Percentiles rank a stretch among this genome's conserved stretches.
phyloP scores from a whole-genome alignment of 2,888 invertebrate species.

The Dione juno region DNA sequence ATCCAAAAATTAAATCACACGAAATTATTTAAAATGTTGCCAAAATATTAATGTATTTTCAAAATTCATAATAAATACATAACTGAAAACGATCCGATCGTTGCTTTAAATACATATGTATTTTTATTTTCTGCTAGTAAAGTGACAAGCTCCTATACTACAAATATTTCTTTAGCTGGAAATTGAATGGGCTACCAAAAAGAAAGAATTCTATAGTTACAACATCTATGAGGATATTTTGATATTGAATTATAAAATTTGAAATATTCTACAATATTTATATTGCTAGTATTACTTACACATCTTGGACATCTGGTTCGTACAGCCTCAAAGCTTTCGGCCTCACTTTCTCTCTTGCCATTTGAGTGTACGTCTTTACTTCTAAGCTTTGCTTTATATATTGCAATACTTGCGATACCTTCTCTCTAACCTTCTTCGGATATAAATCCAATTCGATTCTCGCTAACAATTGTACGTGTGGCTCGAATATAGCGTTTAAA shows the following conservation, averaged over 20 bases:
- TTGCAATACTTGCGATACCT: slow-evolving; percentile 69
- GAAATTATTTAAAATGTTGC: not conserved
- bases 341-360: slow-evolving; percentile 86
- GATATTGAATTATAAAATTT: too few species aligned
- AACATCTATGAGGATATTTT: too few species aligned
- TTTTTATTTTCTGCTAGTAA: too few species aligned
- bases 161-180: not conserved
- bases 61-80: too few species aligned
- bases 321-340: slow-evolving; percentile 92
- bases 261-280: too few species aligned
- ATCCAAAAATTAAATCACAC: too few species aligned
- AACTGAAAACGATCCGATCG: too few species aligned
- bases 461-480: slow-evolving; percentile 81
- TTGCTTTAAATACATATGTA: too few species aligned
- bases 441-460: slow-evolving; percentile 84
- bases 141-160: too few species aligned
- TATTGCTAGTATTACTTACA: slow-evolving; percentile 84
- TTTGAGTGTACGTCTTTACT: slow-evolving; percentile 82
- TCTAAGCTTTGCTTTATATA: slow-evolving; percentile 79
- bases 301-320: slow-evolving; percentile 93
- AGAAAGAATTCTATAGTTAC: too few species aligned
- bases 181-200: not conserved
- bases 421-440: slow-evolving; percentile 81
- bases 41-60: not conserved
- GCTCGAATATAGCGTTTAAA: slow-evolving; percentile 77